A percentile compares a stretch with the other conserved stretches of the same genome.
Evolutionary conservation across 2,888 invertebrate genomes (phyloP).

Genomic region (Tricholauxania praeusta): DNA sequence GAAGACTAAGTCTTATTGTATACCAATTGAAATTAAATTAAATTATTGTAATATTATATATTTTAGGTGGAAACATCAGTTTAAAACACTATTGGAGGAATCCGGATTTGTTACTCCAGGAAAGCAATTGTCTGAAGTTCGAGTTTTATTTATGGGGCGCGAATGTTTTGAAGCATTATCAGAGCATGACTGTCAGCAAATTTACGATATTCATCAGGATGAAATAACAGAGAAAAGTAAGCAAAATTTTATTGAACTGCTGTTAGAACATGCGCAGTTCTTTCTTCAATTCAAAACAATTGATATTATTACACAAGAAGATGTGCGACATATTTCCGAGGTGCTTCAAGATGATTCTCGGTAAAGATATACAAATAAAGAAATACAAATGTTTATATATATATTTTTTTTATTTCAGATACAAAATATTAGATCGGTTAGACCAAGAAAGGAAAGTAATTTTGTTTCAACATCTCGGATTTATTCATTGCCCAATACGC

Average conservation of each 20-base stretch:
- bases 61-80: constrained; percentile 90
- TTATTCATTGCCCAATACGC: constrained; percentile 93
- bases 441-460: constrained; percentile 95
- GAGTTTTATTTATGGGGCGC: constrained; percentile 92
- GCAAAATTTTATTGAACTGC: constrained; percentile 90
- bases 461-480: constrained; percentile 94
- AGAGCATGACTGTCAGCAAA: constrained; percentile 89
- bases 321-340: constrained; percentile 93
- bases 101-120: constrained; percentile 96
- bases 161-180: constrained; percentile 94
- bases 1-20: too few species aligned
- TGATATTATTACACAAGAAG: constrained; percentile 93
- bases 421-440: constrained; percentile 91
- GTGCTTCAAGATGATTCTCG: constrained; percentile 92
- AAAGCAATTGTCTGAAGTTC: constrained; percentile 90
- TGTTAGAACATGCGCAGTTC: constrained; percentile 92
- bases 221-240: constrained; percentile 91
- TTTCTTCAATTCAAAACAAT: constrained; percentile 94
- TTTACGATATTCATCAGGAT: constrained; percentile 94
- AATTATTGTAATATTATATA: constrained; percentile 5
- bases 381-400: background rate
- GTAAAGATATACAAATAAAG: constrained; percentile 67
- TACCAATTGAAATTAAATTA: too few species aligned
- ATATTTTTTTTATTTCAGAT: constrained; percentile 70
- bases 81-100: constrained; percentile 91